These are phyloP conservation scores for Solen grandis DNA, from an alignment of 1,140 invertebrate species.

Conservation along the genomic window DNA sequence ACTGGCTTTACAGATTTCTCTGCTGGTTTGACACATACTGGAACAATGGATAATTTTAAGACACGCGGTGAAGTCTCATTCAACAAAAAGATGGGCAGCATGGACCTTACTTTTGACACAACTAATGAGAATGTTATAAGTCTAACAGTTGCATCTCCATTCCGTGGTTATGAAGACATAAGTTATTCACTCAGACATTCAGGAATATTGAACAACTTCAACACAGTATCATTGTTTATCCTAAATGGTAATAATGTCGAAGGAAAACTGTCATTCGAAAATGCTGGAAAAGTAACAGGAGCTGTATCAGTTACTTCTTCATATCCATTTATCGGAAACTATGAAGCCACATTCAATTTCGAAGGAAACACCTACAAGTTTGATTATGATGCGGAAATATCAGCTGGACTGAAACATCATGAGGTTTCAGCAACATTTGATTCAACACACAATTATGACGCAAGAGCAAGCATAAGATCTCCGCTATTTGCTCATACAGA, in stretches of 20 bases:
- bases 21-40: not conserved
- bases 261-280: conserved; percentile 21
- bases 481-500: conserved; percentile 12
- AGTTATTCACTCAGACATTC: not conserved
- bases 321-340: not conserved
- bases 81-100: conserved; percentile 7
- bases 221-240: not conserved
- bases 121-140: not conserved
- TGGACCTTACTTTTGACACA: conserved; percentile 22
- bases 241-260: not conserved
- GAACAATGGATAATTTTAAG: conserved; percentile 19
- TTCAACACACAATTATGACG: conserved; percentile 2
- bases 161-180: not conserved
- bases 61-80: conserved; percentile 9
- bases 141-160: conserved; percentile 2
- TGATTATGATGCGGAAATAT: not conserved
- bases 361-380: conserved; percentile 18
- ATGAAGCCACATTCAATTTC: conserved; percentile 16
- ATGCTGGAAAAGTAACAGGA: not conserved
- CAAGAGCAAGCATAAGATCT: not conserved
- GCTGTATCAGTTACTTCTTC: conserved; percentile 21
- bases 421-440: conserved; percentile 2
- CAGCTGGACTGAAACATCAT: not conserved
- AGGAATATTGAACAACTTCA: conserved; percentile 19
- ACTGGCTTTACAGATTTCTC: not conserved